Base-by-base conservation (phyloP, 2,797 vertebrate genomes). In the Lithobates pipiens region DNA sequence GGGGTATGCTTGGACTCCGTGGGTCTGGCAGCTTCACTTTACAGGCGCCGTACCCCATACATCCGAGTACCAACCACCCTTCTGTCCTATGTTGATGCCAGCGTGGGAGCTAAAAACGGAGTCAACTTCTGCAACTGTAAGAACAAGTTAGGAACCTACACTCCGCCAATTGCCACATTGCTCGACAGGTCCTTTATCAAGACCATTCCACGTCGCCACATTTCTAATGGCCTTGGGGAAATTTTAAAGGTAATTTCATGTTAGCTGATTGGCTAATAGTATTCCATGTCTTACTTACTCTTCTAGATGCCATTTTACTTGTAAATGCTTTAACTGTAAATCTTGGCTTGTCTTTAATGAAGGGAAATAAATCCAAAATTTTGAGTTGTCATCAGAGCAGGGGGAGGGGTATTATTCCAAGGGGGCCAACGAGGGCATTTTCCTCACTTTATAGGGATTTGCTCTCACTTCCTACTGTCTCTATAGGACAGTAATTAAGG, bases 71-170 rank as follows among this genome's bases (percentile, higher is more conserved):
- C 96, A 1, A 97, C 95, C 57, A 96, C 95, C 0, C 94, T 96
- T 69, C 92, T 96, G 32, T 95, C 95, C 6, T 96, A 96, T 0
- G 91, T 96, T 0, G 95, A 96, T 1, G 95, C 95, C 44, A 97
- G 95, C 0, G 93, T 96, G 5, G 95, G 95, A 23, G 96, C 96
- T 0, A 97, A 97, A 90, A 96, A 93, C 0, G 95, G 96, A 0
- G 95, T 96, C 15, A 96, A 97, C 82, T 96, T 96, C 57, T 93
- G 95, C 34, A 95, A 96, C 82, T 96, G 95, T 77, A 96, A 96
- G 89, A 97, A 96, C 85, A 97, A 96, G 88, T 88, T 97, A 0
- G 96, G 96, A 15, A 89, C 93, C 69, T 97, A 96, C 87, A 93
- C 95, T 0, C 95, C 96, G 0, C 96, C 96, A 0, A 88, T 90